Evolutionary conservation across 1,140 invertebrate species (phyloP).

Genomic region (Drosophila albomicans): DNA sequence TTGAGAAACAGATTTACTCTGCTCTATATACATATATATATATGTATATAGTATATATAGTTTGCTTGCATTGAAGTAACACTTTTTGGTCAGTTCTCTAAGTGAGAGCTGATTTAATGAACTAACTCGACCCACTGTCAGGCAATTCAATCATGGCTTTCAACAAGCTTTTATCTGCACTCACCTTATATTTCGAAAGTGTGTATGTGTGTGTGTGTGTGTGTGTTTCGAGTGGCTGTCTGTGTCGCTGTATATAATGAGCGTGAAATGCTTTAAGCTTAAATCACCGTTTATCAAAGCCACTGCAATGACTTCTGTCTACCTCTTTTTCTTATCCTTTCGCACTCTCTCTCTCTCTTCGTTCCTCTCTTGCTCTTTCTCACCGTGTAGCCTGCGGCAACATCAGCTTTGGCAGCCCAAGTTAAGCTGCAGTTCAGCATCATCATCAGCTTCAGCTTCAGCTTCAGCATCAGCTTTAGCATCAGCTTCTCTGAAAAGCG

Average conservation of each 20-base stretch:
- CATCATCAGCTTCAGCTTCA: slow-evolving; percentile 1
- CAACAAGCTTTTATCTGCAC: slow-evolving; percentile 51
- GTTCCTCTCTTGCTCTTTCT: background rate
- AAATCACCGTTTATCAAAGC: slow-evolving; percentile 65
- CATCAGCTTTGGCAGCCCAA: background rate
- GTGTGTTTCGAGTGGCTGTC: slow-evolving; percentile 16
- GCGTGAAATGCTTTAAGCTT: slow-evolving; percentile 61
- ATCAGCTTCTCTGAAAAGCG: slow-evolving; percentile 10
- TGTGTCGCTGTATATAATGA: slow-evolving; percentile 55
- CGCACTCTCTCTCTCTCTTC: background rate
- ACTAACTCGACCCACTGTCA: slow-evolving; percentile 43
- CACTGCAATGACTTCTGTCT: slow-evolving; percentile 23
- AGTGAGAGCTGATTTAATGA: slow-evolving; percentile 65
- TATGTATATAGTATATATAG: too few species aligned
- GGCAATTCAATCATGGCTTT: slow-evolving; percentile 69
- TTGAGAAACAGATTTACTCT: background rate
- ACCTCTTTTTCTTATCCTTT: background rate
- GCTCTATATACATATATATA: background rate
- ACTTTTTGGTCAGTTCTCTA: slow-evolving; percentile 1
- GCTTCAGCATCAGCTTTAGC: background rate
- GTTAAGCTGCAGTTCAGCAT: background rate
- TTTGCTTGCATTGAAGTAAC: background rate
- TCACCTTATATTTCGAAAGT: background rate
- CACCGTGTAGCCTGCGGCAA: background rate
- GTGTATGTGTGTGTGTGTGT: slow-evolving; percentile 3